Evolutionary conservation across 1,140 invertebrate genomes (phyloP), one percentile per base, ranked within the genome.

Genomic region (Philaenus spumarius): DNA sequence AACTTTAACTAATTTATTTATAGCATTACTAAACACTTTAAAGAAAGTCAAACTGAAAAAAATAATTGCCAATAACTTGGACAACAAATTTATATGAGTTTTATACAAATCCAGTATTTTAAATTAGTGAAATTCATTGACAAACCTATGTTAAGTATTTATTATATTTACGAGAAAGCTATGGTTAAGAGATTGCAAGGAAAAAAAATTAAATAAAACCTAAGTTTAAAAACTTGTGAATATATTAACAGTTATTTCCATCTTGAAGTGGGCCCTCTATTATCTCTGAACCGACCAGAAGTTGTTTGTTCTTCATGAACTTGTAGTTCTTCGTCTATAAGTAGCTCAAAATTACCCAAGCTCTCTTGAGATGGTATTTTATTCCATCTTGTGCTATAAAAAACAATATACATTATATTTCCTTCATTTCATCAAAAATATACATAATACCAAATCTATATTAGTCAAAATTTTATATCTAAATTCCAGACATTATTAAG

Each of bases 341-440:
- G 73, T 12, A 97, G 71, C 66, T 95, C 90, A 74, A 95, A 96
- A 69, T 93, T 89, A 19, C 91, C 91, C 60, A 93, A 72, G 42
- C 85, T 81, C 66, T 94, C 89, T 14, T 81, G 78, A 12, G 78
- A 77, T 45, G 90, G 90, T 43, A 86, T 80, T 75, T 95, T 96
- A 68, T 91, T 94, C 92, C 92, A 95, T 59, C 88, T 81, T 0
- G 92, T 89, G 74, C 87, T 89, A 62, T 50, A 77, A 75, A 61
- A 61, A 52, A n/a, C n/a, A n/a, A n/a, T n/a, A n/a, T n/a, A n/a
- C n/a, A n/a, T n/a, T n/a, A 9, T 11, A 37, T n/a, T 37, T 11
- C 9, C 35, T 37, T 37, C 35, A 37, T 37, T n/a, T n/a, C n/a
- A 37, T n/a, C 9, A 37, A n/a, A 11, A 11, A n/a, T n/a, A n/a